Evolutionary conservation across 2,888 invertebrate species (phyloP), one percentile per base, ranked within the genome.

Genomic region (Orchestes rusci): DNA sequence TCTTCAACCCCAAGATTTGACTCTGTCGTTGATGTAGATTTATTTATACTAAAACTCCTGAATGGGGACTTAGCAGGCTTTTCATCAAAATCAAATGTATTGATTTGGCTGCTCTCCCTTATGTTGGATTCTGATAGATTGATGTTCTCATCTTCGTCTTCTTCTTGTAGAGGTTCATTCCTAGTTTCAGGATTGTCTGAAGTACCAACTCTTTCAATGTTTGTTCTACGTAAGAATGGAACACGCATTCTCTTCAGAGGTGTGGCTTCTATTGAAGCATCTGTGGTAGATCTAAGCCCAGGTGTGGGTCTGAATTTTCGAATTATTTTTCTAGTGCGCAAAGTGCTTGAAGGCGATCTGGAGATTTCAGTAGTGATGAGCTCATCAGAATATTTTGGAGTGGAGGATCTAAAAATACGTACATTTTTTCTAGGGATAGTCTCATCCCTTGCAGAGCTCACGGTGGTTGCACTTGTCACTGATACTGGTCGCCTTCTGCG

Each of bases 81-180:
- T 16, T 51, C 51, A 30, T 50, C 53, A 7, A 47, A 12, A 15
- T 42, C 49, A 37, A 57, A 56, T n/a, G 54, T 52, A 32, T 57
- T 65, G 3, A 65, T 51, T 33, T 66, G 62, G 45, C 63, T 68
- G 43, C 63, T 66, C 58, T 69, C 68, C 41, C 66, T 56, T 18
- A 68, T 67, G 48, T 65, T 69, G 15, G 66, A 67, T 53, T 69
- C 68, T 0, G 70, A 69, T 27, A 69, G 54, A 53, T 67, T 69
- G 39, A 70, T 68, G 45, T 68, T 66, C 54, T 69, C 69, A 19
- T 61, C 66, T 52, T 68, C 56, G 28, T 59, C 58, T 20, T 43
- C 48, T 12, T 52, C 52, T n/a, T n/a, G n/a, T n/a, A n/a, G n/a
- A 10, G 23, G 23, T 23, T 23, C 23, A 7, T 23, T 10, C 5